Evolutionary conservation across 2,888 invertebrate genomes (phyloP), one percentile per base, ranked within the genome.

Genomic region (Drosophila sordidapex): DNA sequence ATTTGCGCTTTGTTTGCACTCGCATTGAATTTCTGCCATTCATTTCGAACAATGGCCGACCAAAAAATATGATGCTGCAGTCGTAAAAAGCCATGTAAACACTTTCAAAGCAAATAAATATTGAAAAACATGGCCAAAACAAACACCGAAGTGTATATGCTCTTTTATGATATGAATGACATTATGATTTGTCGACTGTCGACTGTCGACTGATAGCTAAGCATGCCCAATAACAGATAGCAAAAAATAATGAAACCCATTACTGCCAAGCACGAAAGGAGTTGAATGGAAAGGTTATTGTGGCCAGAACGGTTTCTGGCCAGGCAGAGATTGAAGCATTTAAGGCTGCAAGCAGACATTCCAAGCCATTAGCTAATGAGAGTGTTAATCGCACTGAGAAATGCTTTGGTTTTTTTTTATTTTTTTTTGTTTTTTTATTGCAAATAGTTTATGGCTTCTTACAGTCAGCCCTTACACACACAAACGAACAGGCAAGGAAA

Each of bases 321-420:
- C 53, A 15, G 48, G 18, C 51, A 21, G 18, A 21, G 40, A 36
- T 63, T 74, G 33, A 65, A 58, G 81, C 40, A 58, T 48, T 79
- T 75, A 68, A 70, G 62, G 51, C 65, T 52, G n/a, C 43, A 21
- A 59, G 33, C 29, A 38, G 46, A 66, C 48, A 66, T 74, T 77
- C 74, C 79, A 57, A 58, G 59, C 85, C 89, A 85, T 85, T 85
- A 85, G 87, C 89, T 85, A 85, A 85, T 85, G 89, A 89, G 82
- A 58, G 60, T 48, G 59, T 71, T 52, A 27, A 56, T 52, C 51
- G 15, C 63, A 38, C 36, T 35, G 43, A n/a, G 38, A 54, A 77
- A 72, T 71, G 48, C 53, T 49, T 72, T 70, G 75, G 70, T 76
- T 18, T n/a, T 53, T 27, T 71, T 74, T 74, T 59, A 74, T 18